phyloP scores from a whole-genome alignment of 1,140 invertebrate genomes.

The Ruditapes philippinarum region DNA sequence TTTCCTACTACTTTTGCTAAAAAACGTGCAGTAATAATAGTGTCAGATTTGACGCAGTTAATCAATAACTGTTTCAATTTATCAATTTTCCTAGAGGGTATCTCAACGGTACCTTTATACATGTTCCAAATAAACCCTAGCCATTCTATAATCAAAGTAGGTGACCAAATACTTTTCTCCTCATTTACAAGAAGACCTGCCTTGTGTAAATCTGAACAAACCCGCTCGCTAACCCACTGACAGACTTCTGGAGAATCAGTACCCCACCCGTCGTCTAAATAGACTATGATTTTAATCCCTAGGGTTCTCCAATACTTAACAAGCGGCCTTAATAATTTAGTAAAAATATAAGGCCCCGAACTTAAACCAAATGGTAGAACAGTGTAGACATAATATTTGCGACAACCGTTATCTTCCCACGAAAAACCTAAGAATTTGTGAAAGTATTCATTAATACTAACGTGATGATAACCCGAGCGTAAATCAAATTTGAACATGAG shows the following conservation, averaged over 20 bases:
- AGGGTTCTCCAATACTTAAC: not conserved
- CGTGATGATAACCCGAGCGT: not conserved
- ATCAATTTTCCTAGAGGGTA: not conserved
- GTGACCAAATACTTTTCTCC: not conserved
- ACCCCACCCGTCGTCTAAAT: conserved; percentile 29
- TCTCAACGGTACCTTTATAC: not conserved
- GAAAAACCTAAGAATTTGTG: conserved; percentile 12
- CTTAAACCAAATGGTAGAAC: not conserved
- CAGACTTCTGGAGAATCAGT: too few relatives aligned
- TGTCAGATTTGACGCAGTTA: not conserved
- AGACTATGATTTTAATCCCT: not conserved
- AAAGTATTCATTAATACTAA: conserved; percentile 1
- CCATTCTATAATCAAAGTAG: not conserved
- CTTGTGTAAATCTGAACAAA: not conserved
- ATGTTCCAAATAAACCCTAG: too few relatives aligned
- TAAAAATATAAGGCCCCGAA: not conserved
- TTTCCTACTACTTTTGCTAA: not conserved
- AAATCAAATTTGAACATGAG: conserved; percentile 13
- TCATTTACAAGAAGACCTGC: not conserved
- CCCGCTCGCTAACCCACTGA: too few relatives aligned
- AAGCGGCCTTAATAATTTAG: not conserved
- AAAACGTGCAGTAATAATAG: not conserved
- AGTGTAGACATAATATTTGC: not conserved
- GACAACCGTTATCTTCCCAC: too few relatives aligned
- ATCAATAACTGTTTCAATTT: not conserved